Conservation (phyloP, 2,888 invertebrate genomes). For the Desoria tigrina region DNA sequence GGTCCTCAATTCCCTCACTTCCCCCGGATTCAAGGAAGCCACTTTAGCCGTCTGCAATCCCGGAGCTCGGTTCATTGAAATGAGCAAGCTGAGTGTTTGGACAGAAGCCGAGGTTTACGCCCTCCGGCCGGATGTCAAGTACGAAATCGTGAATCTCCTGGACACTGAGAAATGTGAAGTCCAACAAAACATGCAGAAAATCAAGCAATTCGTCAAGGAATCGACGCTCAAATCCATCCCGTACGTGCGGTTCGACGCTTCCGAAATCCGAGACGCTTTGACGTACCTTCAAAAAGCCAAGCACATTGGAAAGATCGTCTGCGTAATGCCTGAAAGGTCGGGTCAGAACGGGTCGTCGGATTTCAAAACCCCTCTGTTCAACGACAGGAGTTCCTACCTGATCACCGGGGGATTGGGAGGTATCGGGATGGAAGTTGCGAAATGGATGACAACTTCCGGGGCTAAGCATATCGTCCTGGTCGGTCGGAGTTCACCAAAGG, state of each 20-base stretch:
- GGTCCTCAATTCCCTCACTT: conserved; percentile 42
- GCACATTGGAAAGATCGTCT: conserved; percentile 45
- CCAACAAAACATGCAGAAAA: conserved; percentile 13
- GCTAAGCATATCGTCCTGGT: conserved; percentile 38
- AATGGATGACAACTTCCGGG: conserved; percentile 39
- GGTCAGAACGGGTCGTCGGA: conserved; percentile 12
- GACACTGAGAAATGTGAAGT: conserved; percentile 18
- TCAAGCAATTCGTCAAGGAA: conserved; percentile 22
- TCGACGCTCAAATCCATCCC: conserved; percentile 32
- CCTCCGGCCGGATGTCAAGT: conserved; percentile 35
- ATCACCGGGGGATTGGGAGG: conserved; percentile 46
- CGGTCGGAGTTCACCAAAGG: conserved; percentile 33
- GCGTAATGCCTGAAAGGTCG: conserved; percentile 31
- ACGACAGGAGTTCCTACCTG: conserved; percentile 35
- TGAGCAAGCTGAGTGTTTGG: conserved; percentile 44
- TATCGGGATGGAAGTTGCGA: conserved; percentile 44
- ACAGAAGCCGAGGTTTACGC: conserved; percentile 29
- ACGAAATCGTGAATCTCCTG: conserved; percentile 34
- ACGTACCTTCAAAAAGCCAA: conserved; percentile 42
- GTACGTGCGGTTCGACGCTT: conserved; percentile 31
- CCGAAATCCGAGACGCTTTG: conserved; percentile 34
- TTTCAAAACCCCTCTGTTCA: conserved; percentile 28
- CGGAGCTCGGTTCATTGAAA: conserved; percentile 40
- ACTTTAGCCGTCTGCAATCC: conserved; percentile 26
- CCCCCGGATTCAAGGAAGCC: conserved; percentile 43